Evolutionary conservation across 2,797 vertebrate genomes (phyloP).

Genomic region (Neopelma chrysocephalum): DNA sequence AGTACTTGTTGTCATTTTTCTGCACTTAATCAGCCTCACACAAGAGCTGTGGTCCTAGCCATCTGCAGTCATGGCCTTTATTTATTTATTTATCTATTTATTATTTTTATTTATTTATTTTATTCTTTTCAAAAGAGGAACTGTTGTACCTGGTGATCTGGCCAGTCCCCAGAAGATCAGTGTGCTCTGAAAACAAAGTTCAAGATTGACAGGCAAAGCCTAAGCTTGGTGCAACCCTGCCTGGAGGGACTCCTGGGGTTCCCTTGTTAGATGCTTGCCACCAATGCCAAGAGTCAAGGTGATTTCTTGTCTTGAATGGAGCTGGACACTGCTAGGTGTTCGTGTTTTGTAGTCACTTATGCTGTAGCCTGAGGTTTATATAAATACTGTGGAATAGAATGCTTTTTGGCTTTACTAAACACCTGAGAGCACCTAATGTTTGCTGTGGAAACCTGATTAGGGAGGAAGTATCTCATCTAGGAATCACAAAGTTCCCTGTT

Average conservation of each 20-base stretch:
- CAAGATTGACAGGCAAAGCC: background rate
- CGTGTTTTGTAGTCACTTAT: background rate
- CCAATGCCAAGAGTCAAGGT: background rate
- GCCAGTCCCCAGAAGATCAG: background rate
- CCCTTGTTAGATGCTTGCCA: background rate
- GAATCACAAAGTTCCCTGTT: background rate
- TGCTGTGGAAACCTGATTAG: background rate
- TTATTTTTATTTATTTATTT: background rate
- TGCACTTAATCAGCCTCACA: background rate
- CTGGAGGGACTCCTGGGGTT: background rate
- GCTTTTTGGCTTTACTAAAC: background rate
- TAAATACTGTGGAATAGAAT: background rate
- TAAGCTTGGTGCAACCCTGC: background rate
- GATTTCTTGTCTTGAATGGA: background rate
- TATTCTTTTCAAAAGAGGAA: background rate
- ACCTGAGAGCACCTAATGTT: background rate
- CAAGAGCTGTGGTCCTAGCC: background rate
- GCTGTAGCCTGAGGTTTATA: background rate
- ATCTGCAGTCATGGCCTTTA: background rate
- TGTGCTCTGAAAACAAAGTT: background rate
- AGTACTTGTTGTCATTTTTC: background rate
- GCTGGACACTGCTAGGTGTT: background rate
- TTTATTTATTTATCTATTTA: no score
- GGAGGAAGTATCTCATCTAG: background rate
- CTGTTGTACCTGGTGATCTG: background rate